Evolutionary conservation across 2,113 vertebrate genomes (phyloP).

Genomic region (Pelmatolapia mariae): DNA sequence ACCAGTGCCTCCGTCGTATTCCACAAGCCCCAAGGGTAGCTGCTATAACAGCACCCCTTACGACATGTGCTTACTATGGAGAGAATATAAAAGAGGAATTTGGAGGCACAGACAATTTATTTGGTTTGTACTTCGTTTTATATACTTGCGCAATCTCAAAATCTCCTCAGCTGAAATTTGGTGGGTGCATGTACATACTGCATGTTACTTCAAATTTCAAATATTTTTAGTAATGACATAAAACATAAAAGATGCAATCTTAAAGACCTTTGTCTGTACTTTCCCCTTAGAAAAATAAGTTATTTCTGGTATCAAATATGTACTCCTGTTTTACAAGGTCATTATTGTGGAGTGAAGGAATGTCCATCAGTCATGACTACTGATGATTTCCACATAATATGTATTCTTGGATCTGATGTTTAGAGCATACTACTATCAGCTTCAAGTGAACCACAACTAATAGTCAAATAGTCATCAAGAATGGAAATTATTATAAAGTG

Average conservation of each 20-base stretch:
- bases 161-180: background rate
- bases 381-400: background rate
- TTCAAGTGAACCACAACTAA: background rate
- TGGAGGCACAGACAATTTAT: background rate
- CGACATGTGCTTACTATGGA: background rate
- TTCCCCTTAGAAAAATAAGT: background rate
- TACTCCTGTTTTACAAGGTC: background rate
- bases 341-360: background rate
- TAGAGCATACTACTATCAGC: background rate
- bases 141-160: background rate
- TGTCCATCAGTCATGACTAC: fast-evolving
- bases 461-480: background rate
- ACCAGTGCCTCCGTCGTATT: slow-evolving; percentile 33
- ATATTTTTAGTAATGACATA: background rate
- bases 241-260: background rate
- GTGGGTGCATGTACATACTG: background rate
- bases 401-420: background rate
- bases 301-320: background rate
- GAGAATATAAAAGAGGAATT: background rate
- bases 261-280: background rate
- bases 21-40: background rate
- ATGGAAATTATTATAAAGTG: background rate
- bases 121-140: background rate
- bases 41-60: background rate
- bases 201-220: background rate